phyloP scores from a whole-genome alignment of 2,113 vertebrate genomes.

The Arizona elegans region DNA sequence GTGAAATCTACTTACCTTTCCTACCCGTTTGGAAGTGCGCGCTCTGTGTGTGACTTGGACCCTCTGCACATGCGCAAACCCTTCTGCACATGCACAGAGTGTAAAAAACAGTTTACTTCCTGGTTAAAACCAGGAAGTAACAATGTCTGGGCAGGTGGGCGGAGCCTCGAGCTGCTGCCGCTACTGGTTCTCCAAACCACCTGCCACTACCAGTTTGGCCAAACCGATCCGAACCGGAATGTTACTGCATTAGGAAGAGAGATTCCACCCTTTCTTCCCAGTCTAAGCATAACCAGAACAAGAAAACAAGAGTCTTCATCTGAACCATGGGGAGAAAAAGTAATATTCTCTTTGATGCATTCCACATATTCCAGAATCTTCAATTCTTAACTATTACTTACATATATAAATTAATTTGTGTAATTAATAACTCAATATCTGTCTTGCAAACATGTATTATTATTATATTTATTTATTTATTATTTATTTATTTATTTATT shows the following conservation, averaged over 20 bases:
- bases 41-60: too few relatives aligned
- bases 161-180: too few relatives aligned
- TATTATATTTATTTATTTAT: background rate
- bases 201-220: too few relatives aligned
- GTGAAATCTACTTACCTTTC: too few relatives aligned
- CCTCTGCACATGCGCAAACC: too few relatives aligned
- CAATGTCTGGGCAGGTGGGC: too few relatives aligned
- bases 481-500: too few relatives aligned
- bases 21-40: too few relatives aligned
- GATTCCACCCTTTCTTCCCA: background rate
- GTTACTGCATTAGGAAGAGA: background rate
- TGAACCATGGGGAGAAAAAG: background rate
- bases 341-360: background rate
- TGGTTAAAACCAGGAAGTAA: too few relatives aligned
- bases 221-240: background rate
- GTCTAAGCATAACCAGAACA: background rate
- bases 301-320: background rate
- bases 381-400: background rate
- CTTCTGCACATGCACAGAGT: too few relatives aligned
- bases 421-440: background rate
- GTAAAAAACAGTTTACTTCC: too few relatives aligned
- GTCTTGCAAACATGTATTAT: background rate
- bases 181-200: too few relatives aligned
- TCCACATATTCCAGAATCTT: background rate
- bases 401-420: background rate